Evolutionary conservation across 2,113 vertebrate genomes (phyloP).

Genomic region (Polypterus senegalus): DNA sequence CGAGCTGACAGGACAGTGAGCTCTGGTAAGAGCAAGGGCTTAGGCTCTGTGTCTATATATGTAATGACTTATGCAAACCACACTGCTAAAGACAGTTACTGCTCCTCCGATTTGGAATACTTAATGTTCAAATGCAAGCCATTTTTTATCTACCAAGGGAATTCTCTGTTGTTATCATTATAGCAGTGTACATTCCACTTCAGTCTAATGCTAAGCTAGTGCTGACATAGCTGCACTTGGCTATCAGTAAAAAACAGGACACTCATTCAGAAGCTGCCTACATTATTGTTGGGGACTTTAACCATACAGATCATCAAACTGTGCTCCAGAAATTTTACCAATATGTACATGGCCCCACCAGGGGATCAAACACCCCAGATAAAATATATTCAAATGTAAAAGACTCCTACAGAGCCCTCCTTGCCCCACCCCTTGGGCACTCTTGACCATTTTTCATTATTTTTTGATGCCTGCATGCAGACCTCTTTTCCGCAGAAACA

Average conservation of each 20-base stretch:
- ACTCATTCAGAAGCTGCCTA: constrained; percentile 2
- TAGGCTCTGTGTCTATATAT: neutral
- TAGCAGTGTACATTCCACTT: too few species aligned
- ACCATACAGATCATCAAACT: neutral
- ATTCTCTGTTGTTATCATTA: neutral
- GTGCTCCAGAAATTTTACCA: constrained; percentile 2
- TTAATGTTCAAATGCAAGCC: constrained; percentile 1
- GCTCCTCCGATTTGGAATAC: neutral
- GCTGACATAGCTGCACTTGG: constrained; percentile 3
- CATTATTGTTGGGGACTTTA: constrained; percentile 2
- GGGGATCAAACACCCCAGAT: constrained; percentile 4
- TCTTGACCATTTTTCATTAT: constrained; percentile 5
- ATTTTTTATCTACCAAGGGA: neutral
- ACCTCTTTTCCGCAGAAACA: neutral
- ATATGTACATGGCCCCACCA: neutral
- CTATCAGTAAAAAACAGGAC: constrained; percentile 2
- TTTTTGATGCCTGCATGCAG: constrained; percentile 5
- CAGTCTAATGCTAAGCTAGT: too few species aligned
- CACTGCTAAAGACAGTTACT: constrained; percentile 1
- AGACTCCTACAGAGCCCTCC: neutral
- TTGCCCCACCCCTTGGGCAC: neutral
- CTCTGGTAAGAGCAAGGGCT: neutral
- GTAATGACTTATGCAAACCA: constrained; percentile 1
- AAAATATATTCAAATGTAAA: neutral
- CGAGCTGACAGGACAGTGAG: neutral